Evolutionary conservation across 2,113 vertebrate genomes (phyloP), one percentile per base, ranked within the genome.

Genomic region (Phalacrocorax brasilianus): DNA sequence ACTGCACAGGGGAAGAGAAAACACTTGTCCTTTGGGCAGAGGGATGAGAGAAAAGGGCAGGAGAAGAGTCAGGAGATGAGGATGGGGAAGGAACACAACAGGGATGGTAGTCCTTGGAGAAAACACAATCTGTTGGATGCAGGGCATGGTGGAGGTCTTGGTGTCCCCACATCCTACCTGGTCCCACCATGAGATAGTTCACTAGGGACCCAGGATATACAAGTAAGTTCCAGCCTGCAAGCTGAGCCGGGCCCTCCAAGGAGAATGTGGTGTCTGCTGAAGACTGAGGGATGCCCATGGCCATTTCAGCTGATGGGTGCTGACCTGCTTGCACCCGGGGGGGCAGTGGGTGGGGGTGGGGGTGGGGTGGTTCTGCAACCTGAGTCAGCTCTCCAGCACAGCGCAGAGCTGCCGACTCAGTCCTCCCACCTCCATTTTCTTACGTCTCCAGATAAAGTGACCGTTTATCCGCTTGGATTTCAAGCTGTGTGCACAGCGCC

Each of bases 361-460:
- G 38, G 38, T 6, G 32, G 21, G 33, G 12, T 33, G 30, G 13
- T 12, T 63, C 85, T 88, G 77, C 70, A 44, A 5, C 30, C 67
- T 4, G 1, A 65, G 26, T 5, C 76, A 50, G 32, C 47, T 27
- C 44, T 14, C 59, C 78, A 56, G 67, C 82, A 22, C 45, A 0
- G 44, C 0, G 4, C 45, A 27, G 78, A 63, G 77, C 86, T 55
- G 78, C 49, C 2, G 3, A 8, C 61, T 71, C 61, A 1, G 1
- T 52, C 44, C 89, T 92, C 79, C 61, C 89, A 88, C 14, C 84
- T 93, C 89, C 93, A 44, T 96, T 87, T 94, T 22, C 89, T 35
- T 16, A 1, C 0, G 0, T 44, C 61, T 75, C 76, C 88, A 94
- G 81, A 82, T 81, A 76, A n/a, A 88, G 93, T 91, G 96, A 72